Evolutionary conservation across 2,888 invertebrate genomes (phyloP).

Genomic region (Octodonta nipae): DNA sequence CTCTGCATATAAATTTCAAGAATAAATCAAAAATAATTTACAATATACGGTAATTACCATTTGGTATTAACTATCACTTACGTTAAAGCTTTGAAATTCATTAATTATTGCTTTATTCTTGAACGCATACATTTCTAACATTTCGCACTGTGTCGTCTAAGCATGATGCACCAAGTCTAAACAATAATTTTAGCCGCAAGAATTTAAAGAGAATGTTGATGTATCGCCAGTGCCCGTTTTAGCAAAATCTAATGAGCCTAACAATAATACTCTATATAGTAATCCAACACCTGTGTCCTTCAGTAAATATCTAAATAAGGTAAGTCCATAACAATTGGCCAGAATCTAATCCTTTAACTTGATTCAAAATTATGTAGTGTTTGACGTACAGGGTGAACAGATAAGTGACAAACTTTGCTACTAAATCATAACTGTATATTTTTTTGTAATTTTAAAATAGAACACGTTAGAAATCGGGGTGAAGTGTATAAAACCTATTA

Average conservation of each 20-base stretch:
- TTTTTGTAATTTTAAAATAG: too few species aligned
- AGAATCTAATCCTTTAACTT: too few species aligned
- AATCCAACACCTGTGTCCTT: conserved; percentile 25
- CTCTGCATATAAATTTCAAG: too few species aligned
- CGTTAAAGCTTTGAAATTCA: too few species aligned
- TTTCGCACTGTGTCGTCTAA: conserved; percentile 15
- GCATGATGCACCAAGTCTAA: conserved; percentile 15
- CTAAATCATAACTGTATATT: too few species aligned
- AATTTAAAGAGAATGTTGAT: conserved; percentile 18
- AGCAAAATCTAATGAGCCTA: conserved; percentile 20
- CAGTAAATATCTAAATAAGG: conserved; percentile 26
- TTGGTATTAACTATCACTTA: too few species aligned
- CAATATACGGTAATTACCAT: too few species aligned
- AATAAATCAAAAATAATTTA: neutral
- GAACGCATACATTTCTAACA: neutral
- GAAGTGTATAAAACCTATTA: too few species aligned
- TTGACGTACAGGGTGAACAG: too few species aligned
- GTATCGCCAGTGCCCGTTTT: conserved; percentile 19
- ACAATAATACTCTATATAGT: conserved; percentile 20
- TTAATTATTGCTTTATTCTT: neutral
- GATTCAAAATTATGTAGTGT: conserved; percentile 6
- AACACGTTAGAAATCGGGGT: too few species aligned
- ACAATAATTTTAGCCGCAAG: neutral
- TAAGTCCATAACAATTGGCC: too few species aligned
- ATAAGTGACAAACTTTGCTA: too few species aligned